phyloP scores from a whole-genome alignment of 2,797 vertebrate species.

The Myripristis murdjan region DNA sequence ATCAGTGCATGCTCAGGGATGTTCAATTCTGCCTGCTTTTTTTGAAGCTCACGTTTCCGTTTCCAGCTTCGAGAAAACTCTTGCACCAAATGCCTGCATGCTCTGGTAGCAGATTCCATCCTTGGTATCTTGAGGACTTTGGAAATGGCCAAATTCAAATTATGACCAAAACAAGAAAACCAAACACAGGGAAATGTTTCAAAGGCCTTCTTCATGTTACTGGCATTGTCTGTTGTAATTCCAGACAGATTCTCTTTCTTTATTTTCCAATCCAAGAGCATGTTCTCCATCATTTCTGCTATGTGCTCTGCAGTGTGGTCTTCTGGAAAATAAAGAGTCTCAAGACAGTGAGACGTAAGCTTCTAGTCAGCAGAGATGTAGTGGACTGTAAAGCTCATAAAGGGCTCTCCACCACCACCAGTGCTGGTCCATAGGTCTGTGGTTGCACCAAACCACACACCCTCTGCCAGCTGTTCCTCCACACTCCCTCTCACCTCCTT shows the following conservation, averaged over 20 bases:
- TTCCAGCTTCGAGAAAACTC: slow-evolving; percentile 27
- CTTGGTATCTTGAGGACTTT: slow-evolving; percentile 26
- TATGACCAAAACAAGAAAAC: slow-evolving; percentile 30
- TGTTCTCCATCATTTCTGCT: slow-evolving; percentile 21
- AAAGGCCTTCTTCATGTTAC: slow-evolving; percentile 20
- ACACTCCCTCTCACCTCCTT: slow-evolving; percentile 14
- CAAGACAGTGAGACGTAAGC: slow-evolving; percentile 12
- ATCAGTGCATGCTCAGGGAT: slow-evolving; percentile 26
- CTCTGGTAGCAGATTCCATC: slow-evolving; percentile 9
- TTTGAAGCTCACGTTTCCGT: neutral
- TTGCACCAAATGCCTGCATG: slow-evolving; percentile 14
- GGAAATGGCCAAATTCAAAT: slow-evolving; percentile 33
- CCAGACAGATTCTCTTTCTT: slow-evolving; percentile 1
- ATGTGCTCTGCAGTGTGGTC: slow-evolving; percentile 17
- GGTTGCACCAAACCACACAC: slow-evolving; percentile 19
- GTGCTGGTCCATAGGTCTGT: slow-evolving; percentile 29
- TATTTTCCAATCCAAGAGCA: slow-evolving; percentile 13
- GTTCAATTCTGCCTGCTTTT: slow-evolving; percentile 19
- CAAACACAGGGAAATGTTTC: slow-evolving; percentile 15
- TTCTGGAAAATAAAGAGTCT: slow-evolving; percentile 28
- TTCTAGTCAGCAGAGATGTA: slow-evolving; percentile 26
- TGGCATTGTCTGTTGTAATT: slow-evolving; percentile 28
- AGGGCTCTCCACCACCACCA: slow-evolving; percentile 21
- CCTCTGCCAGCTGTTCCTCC: slow-evolving; percentile 1
- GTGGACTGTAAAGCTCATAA: slow-evolving; percentile 24